Conservation (phyloP, 2,113 vertebrate genomes). For the Chamaetylas fuelleborni region DNA sequence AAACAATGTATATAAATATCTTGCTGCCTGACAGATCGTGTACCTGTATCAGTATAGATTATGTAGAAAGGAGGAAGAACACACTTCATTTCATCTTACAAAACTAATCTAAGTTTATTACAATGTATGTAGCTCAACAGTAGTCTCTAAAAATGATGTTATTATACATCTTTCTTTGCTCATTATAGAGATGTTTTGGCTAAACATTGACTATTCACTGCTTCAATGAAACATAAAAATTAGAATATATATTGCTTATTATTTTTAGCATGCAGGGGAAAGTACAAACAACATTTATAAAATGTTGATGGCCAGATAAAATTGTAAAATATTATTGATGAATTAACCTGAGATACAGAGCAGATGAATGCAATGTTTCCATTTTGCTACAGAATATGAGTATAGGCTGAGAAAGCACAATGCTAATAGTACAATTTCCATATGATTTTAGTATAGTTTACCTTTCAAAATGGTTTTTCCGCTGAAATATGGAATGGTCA, state of each 20-base stretch:
- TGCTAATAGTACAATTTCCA: not conserved
- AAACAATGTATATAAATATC: not conserved
- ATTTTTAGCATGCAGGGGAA: constrained; percentile 24
- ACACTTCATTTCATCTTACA: not conserved
- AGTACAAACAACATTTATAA: constrained; percentile 7
- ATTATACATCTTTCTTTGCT: not conserved
- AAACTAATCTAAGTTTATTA: not conserved
- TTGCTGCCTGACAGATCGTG: not conserved
- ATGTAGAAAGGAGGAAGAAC: not conserved
- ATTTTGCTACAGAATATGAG: not conserved
- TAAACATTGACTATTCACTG: not conserved
- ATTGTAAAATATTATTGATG: constrained; percentile 15
- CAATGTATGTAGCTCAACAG: not conserved
- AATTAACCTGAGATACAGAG: not conserved
- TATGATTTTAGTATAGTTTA: not conserved
- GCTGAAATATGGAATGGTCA: not conserved
- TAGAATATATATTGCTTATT: constrained; percentile 3
- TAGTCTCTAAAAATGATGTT: not conserved
- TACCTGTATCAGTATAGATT: not conserved
- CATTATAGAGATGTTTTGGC: not conserved
- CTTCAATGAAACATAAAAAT: not conserved
- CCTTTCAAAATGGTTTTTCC: not conserved
- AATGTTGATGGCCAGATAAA: not conserved
- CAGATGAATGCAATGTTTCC: not conserved
- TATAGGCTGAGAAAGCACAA: not conserved